Conservation (phyloP, 64 coral and sea anemone genomes). For the Stichodactyla helianthus region DNA sequence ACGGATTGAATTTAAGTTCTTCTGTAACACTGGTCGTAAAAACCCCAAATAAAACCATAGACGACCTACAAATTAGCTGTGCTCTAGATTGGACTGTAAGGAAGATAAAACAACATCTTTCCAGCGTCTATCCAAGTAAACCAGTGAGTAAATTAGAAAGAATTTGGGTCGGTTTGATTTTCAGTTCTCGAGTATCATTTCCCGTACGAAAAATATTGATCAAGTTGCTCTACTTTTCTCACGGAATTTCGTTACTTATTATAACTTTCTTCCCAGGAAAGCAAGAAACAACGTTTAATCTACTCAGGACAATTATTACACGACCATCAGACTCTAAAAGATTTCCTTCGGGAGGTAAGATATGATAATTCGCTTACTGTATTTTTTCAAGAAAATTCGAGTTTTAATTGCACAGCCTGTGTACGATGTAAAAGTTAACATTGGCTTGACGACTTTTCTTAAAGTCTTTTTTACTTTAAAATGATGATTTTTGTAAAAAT, state of each 20-base stretch:
- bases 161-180: conserved; percentile 42
- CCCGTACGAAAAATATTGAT: not conserved
- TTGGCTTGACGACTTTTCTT: not conserved
- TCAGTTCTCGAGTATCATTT: conserved; percentile 7
- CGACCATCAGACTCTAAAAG: conserved; percentile 75
- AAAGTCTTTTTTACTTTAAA: too few relatives aligned
- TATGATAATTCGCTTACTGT: not conserved
- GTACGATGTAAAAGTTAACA: not conserved
- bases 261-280: conserved; percentile 51
- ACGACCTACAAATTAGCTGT: conserved; percentile 92
- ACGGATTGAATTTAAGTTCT: conserved; percentile 43
- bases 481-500: too few relatives aligned
- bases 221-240: not conserved
- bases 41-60: conserved; percentile 90
- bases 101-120: conserved; percentile 90
- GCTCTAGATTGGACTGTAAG: conserved; percentile 90
- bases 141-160: conserved; percentile 49
- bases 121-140: conserved; percentile 90
- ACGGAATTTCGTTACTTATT: not conserved
- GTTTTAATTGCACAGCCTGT: too few relatives aligned
- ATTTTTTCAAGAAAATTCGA: not conserved
- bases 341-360: conserved; percentile 17
- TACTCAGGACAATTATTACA: conserved; percentile 88
- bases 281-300: conserved; percentile 84
- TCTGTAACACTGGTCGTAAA: conserved; percentile 91